These are phyloP conservation scores for Tricholauxania praeusta DNA, from an alignment of 2,888 invertebrate species.

Conservation along the genomic window DNA sequence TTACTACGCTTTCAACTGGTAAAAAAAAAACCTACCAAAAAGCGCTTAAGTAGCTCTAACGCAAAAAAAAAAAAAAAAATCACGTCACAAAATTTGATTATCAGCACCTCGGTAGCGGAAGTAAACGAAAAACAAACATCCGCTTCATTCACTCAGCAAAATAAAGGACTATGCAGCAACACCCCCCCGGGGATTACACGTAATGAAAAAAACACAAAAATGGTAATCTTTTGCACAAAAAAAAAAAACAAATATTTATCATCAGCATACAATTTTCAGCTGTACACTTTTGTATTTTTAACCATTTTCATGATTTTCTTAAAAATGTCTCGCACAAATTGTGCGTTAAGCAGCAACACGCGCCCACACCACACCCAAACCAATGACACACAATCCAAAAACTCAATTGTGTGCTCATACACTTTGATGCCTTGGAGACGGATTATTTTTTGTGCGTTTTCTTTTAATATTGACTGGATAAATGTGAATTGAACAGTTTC, in stretches of 20 bases:
- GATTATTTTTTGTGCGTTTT: too few relatives aligned
- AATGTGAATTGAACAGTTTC: too few relatives aligned
- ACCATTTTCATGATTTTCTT: too few relatives aligned
- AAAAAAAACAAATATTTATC: background rate
- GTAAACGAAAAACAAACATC: slow-evolving; percentile 11
- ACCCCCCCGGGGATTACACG: background rate
- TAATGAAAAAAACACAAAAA: slow-evolving; percentile 5
- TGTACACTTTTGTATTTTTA: background rate
- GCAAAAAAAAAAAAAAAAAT: background rate
- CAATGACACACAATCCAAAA: background rate
- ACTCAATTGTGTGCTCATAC: too few relatives aligned
- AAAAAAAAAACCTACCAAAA: background rate
- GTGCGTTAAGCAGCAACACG: background rate
- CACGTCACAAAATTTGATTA: slow-evolving; percentile 10
- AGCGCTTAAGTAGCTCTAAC: background rate
- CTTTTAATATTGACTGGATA: too few relatives aligned
- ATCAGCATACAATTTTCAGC: background rate
- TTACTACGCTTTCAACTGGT: too few relatives aligned
- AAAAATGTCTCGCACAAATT: slow-evolving; percentile 11
- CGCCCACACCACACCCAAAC: too few relatives aligned
- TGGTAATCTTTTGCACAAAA: background rate
- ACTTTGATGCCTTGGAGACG: too few relatives aligned
- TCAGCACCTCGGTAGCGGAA: slow-evolving; percentile 9
- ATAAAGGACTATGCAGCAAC: background rate
- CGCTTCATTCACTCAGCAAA: background rate